Evolutionary conservation across 1,140 invertebrate species (phyloP).

Genomic region (Zaprionus tsacasi): DNA sequence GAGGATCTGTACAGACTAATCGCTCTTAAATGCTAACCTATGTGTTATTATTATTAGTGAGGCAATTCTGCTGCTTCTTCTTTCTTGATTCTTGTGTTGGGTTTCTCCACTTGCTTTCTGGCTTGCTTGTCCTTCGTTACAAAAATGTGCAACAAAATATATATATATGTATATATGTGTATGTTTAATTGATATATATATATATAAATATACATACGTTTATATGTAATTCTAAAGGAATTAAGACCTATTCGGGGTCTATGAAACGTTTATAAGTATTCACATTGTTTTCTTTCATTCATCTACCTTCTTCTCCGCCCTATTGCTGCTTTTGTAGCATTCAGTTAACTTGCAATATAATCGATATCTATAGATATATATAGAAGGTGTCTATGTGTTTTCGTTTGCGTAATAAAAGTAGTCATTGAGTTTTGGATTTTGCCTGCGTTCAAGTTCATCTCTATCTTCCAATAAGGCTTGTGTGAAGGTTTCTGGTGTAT

Average conservation of each 20-base stretch:
- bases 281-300: neutral
- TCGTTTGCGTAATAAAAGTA: neutral
- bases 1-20: constrained; percentile 36
- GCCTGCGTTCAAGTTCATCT: constrained; percentile 27
- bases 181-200: neutral
- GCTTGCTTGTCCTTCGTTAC: neutral
- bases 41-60: constrained; percentile 7
- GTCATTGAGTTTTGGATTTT: constrained; percentile 11
- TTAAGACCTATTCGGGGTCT: neutral
- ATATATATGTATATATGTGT: constrained; percentile 7
- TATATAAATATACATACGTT: constrained; percentile 1
- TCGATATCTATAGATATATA: constrained; percentile 6
- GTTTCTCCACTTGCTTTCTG: neutral
- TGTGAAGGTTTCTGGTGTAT: neutral
- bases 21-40: constrained; percentile 31
- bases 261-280: neutral
- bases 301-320: neutral
- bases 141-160: constrained; percentile 15
- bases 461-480: neutral
- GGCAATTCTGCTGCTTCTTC: neutral
- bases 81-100: neutral
- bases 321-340: neutral
- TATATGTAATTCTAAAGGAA: constrained; percentile 10
- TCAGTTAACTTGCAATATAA: neutral
- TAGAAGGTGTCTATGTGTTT: neutral